Conservation (phyloP, 2,888 invertebrate species). For the Drosophila lutescens region DNA sequence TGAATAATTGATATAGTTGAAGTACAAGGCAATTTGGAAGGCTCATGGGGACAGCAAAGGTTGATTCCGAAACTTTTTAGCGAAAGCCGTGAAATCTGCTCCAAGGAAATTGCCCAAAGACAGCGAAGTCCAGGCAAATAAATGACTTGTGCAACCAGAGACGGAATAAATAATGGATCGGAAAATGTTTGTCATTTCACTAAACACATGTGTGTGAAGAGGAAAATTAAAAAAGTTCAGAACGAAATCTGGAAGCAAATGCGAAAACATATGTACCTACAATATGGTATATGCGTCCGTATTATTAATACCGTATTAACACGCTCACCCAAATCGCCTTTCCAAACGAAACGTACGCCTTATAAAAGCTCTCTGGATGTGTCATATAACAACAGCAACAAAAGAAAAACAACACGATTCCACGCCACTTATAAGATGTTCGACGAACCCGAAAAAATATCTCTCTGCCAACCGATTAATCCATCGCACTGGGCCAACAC, state of each 20-base stretch:
- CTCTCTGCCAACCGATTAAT: slow-evolving; percentile 7
- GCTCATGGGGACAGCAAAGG: slow-evolving; percentile 7
- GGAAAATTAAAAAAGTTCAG: slow-evolving; percentile 14
- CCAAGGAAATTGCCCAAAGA: background rate
- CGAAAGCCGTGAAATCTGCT: slow-evolving; percentile 17
- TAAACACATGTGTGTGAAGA: slow-evolving; percentile 53
- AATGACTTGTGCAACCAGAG: slow-evolving; percentile 22
- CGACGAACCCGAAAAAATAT: slow-evolving; percentile 58
- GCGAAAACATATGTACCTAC: slow-evolving; percentile 33
- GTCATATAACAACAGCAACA: slow-evolving; percentile 60
- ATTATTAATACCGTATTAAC: slow-evolving; percentile 76
- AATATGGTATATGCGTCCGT: slow-evolving; percentile 11
- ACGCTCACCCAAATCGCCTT: slow-evolving; percentile 58
- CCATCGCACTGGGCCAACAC: slow-evolving; percentile 35
- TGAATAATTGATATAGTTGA: slow-evolving; percentile 71
- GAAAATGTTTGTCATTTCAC: slow-evolving; percentile 47
- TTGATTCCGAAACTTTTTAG: background rate
- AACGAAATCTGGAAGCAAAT: slow-evolving; percentile 39
- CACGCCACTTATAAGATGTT: slow-evolving; percentile 54
- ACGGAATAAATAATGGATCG: slow-evolving; percentile 16
- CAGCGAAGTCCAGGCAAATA: background rate
- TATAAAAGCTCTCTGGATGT: slow-evolving; percentile 67
- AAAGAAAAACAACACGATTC: slow-evolving; percentile 31
- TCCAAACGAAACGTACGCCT: slow-evolving; percentile 53
- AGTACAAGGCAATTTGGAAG: slow-evolving; percentile 45